Evolutionary conservation across 2,888 invertebrate genomes (phyloP).

Genomic region (Ceraclea dissimilis): DNA sequence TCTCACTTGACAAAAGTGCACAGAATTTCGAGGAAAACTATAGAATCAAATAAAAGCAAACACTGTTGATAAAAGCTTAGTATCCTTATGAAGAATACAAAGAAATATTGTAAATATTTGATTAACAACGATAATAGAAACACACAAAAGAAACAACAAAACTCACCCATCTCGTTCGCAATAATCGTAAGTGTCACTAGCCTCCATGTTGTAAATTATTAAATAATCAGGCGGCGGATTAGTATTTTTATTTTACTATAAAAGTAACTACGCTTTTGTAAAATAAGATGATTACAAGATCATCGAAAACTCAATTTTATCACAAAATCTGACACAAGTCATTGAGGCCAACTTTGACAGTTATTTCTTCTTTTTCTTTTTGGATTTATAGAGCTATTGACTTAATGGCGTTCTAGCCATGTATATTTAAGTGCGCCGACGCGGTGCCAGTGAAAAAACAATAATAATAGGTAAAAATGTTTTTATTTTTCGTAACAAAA

Average conservation of each 20-base stretch:
- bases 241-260: neutral
- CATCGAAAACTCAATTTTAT: neutral
- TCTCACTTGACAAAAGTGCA: too few relatives aligned
- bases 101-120: too few relatives aligned
- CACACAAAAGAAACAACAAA: neutral
- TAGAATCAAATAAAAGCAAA: too few relatives aligned
- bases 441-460: too few relatives aligned
- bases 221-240: too few relatives aligned
- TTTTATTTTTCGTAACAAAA: too few relatives aligned
- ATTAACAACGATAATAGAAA: too few relatives aligned
- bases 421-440: too few relatives aligned
- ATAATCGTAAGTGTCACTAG: constrained; percentile 44
- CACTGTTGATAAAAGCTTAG: too few relatives aligned
- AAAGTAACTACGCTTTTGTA: neutral
- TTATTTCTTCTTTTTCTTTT: neutral
- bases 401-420: neutral
- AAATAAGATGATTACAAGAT: neutral
- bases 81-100: too few relatives aligned
- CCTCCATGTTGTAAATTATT: constrained; percentile 26
- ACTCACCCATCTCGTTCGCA: constrained; percentile 47
- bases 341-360: neutral
- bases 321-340: neutral
- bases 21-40: too few relatives aligned
- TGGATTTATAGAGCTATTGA: neutral
- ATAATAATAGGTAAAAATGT: too few relatives aligned